Conservation (phyloP, 2,797 vertebrate species). For the Anguilla marmorata region DNA sequence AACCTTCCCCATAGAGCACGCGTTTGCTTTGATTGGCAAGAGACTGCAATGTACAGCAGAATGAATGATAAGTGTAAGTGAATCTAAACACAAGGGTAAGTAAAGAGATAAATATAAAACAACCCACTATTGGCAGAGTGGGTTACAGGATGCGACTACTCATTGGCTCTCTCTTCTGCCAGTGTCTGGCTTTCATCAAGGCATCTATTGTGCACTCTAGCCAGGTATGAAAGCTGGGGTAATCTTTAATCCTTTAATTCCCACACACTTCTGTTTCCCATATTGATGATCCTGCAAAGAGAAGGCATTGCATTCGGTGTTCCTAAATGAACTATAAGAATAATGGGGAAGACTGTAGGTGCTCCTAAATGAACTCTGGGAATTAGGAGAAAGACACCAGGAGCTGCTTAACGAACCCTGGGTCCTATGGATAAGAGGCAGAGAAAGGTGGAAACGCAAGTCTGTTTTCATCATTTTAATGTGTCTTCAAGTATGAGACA, state of each 20-base stretch:
- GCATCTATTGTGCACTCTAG: not conserved
- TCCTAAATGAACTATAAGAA: not conserved
- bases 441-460: not conserved
- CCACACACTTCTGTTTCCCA: not conserved
- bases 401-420: not conserved
- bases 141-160: not conserved
- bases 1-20: not conserved
- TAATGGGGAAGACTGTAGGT: not conserved
- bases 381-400: not conserved
- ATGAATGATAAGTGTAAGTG: not conserved
- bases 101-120: not conserved
- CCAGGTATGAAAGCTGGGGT: not conserved
- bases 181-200: not conserved
- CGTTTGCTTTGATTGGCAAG: not conserved
- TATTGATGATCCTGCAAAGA: not conserved
- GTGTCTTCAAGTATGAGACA: no score
- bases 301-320: no score
- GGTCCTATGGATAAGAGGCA: not conserved
- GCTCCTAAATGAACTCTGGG: not conserved
- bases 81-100: not conserved
- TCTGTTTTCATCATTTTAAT: no score
- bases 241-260: conserved; percentile 16
- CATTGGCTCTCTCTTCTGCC: not conserved
- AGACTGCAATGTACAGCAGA: not conserved
- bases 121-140: not conserved